Percentiles rank a stretch among this genome's conserved stretches.
Evolutionary conservation across 2,113 vertebrate species (phyloP).

Genomic region (Rhegmatorhina hoffmannsi): DNA sequence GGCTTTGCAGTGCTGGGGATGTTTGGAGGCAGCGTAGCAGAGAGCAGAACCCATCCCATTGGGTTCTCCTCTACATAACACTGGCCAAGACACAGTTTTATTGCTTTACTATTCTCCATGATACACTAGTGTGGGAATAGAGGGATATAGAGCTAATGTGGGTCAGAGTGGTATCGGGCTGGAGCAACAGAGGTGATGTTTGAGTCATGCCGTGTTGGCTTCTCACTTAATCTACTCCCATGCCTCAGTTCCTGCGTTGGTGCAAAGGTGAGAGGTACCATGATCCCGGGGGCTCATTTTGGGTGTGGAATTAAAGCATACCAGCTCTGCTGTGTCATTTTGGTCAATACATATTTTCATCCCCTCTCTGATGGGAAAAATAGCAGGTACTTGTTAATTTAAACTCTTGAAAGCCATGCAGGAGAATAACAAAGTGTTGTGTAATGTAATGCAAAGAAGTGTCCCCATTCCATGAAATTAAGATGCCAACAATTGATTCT

Average conservation of each 20-base stretch:
- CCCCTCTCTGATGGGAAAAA: not conserved
- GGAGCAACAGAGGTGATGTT: not conserved
- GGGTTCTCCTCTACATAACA: not conserved
- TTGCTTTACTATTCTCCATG: not conserved
- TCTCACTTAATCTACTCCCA: not conserved
- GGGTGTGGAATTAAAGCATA: not conserved
- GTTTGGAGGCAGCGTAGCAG: not conserved
- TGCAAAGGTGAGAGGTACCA: not conserved
- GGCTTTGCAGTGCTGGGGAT: not conserved
- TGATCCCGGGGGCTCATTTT: not conserved
- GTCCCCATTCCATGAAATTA: not conserved
- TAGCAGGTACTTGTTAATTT: not conserved
- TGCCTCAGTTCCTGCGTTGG: not conserved
- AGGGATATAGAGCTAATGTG: rapidly evolving
- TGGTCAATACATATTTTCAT: not conserved
- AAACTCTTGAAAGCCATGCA: not conserved
- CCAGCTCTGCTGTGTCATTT: not conserved
- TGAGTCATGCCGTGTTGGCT: not conserved
- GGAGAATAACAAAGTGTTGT: not conserved
- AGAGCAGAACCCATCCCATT: not conserved
- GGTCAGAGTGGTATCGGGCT: not conserved
- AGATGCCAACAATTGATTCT: not conserved
- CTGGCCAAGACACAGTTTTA: not conserved
- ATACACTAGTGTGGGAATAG: rapidly evolving
- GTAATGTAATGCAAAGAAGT: not conserved